Evolutionary conservation across 2,113 vertebrate genomes (phyloP).

Genomic region (Balaenoptera acutorostrata): DNA sequence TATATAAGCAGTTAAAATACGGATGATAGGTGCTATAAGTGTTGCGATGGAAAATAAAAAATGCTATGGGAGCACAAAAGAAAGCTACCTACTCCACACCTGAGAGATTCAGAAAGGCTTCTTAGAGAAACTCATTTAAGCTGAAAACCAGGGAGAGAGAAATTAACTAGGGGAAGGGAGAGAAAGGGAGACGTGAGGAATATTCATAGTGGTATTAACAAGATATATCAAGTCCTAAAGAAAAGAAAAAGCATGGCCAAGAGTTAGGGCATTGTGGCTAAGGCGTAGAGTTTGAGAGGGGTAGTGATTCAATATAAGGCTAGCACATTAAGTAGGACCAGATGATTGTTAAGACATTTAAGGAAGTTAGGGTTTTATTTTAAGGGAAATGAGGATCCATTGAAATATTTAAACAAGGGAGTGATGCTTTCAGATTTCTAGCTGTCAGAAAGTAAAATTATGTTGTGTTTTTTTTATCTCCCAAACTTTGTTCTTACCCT

Average conservation of each 20-base stretch:
- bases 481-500: neutral
- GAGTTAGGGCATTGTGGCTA: neutral
- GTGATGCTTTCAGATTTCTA: neutral
- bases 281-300: neutral
- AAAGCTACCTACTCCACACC: neutral
- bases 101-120: neutral
- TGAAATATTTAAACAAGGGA: neutral
- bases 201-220: neutral
- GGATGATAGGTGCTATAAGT: neutral
- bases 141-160: neutral
- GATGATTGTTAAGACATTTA: neutral
- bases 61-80: neutral
- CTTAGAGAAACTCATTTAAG: neutral
- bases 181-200: neutral
- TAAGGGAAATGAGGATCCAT: neutral
- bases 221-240: neutral
- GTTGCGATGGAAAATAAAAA: neutral
- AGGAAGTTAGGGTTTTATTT: conserved; percentile 8
- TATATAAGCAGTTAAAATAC: neutral
- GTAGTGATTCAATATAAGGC: neutral
- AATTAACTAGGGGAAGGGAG: neutral
- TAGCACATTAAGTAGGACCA: neutral
- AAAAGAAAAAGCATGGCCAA: neutral
- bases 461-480: neutral
- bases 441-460: neutral